phyloP scores from a whole-genome alignment of 1,140 invertebrate species.

The Melitaea cinxia region DNA sequence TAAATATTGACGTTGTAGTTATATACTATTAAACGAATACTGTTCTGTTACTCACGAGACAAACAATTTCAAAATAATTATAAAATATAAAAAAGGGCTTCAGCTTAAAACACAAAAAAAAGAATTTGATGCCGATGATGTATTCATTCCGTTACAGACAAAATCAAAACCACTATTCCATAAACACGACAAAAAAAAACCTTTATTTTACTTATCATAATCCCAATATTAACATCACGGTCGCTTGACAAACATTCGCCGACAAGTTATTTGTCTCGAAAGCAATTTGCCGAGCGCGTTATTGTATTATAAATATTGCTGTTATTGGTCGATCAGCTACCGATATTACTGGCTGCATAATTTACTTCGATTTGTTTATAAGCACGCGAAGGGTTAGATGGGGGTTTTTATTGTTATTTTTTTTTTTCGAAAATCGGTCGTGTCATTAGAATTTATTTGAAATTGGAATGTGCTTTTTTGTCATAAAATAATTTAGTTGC shows the following conservation, averaged over 20 bases:
- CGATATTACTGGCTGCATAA: slow-evolving; percentile 29
- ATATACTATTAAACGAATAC: too few species aligned
- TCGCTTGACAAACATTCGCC: slow-evolving; percentile 4
- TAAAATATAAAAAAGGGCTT: too few species aligned
- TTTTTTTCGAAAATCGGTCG: neutral
- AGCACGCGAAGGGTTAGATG: slow-evolving; percentile 19
- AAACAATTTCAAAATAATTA: too few species aligned
- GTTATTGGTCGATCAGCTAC: slow-evolving; percentile 38
- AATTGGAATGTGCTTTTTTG: neutral
- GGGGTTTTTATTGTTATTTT: neutral
- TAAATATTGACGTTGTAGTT: too few species aligned
- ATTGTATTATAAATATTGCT: slow-evolving; percentile 28
- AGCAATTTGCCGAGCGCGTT: slow-evolving; percentile 36
- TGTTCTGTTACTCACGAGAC: too few species aligned
- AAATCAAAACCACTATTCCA: too few species aligned
- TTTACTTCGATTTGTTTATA: slow-evolving; percentile 21
- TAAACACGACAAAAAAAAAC: neutral
- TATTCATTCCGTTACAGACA: too few species aligned
- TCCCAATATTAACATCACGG: slow-evolving; percentile 20
- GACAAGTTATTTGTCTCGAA: slow-evolving; percentile 22
- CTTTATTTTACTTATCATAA: neutral
- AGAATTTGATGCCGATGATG: too few species aligned
- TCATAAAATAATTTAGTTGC: too few species aligned
- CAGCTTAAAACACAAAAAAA: too few species aligned
- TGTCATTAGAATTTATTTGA: neutral